Evolutionary conservation across 2,113 vertebrate species (phyloP).

Genomic region (Poecile atricapillus): DNA sequence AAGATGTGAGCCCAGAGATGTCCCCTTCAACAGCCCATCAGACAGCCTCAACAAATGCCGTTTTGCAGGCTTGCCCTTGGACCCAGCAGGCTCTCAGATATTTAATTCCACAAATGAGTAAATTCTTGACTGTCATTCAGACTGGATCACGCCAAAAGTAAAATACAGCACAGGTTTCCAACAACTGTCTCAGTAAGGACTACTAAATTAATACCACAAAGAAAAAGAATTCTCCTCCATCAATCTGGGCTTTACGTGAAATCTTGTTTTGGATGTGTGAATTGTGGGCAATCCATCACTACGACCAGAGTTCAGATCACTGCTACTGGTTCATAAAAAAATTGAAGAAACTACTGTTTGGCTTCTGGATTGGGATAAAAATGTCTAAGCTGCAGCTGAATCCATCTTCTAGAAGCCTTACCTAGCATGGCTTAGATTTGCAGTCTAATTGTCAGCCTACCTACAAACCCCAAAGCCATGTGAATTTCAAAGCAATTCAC

Average conservation of each 20-base stretch:
- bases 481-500: neutral
- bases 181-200: neutral
- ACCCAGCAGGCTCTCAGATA: neutral
- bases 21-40: neutral
- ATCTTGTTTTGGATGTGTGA: neutral
- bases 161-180: neutral
- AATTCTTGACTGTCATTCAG: neutral
- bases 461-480: neutral
- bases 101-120: neutral
- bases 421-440: neutral
- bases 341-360: neutral
- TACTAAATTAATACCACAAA: neutral
- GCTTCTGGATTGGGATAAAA: neutral
- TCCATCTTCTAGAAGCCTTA: neutral
- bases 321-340: neutral
- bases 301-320: neutral
- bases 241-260: neutral
- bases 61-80: neutral
- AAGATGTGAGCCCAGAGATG: neutral
- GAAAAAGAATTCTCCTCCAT: neutral
- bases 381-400: neutral
- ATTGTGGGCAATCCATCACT: neutral
- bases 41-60: neutral
- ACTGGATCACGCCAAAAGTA: neutral
- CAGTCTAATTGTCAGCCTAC: neutral